These are phyloP conservation scores for Trichopria drosophilae DNA, from an alignment of 2,888 invertebrate genomes.

Conservation along the genomic window DNA sequence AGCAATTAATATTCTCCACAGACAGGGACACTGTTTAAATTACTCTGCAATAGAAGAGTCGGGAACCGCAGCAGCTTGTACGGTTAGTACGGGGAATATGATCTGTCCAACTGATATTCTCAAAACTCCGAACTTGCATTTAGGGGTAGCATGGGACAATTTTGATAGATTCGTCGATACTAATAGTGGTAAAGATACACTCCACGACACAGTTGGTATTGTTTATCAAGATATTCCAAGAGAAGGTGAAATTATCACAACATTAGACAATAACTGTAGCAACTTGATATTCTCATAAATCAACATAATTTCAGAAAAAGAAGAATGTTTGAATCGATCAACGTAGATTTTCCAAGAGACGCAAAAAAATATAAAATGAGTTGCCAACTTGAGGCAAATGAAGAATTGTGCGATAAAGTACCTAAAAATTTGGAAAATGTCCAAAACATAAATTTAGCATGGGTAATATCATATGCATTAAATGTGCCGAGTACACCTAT, in stretches of 20 bases:
- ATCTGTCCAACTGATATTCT: slow-evolving; percentile 19
- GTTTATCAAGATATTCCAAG: no score
- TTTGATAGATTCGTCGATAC: slow-evolving; percentile 24
- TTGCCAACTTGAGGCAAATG: slow-evolving; percentile 14
- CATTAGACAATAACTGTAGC: no score
- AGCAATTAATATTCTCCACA: slow-evolving; percentile 39
- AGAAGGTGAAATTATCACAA: no score
- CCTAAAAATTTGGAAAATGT: slow-evolving; percentile 12
- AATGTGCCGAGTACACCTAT: slow-evolving; percentile 40
- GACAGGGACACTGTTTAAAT: slow-evolving; percentile 40
- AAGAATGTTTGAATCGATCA: slow-evolving; percentile 25
- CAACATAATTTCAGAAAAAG: no score
- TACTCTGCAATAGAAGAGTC: slow-evolving; percentile 41
- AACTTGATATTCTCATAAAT: no score
- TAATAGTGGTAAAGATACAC: no score
- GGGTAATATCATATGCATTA: slow-evolving; percentile 37
- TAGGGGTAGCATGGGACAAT: slow-evolving; percentile 25
- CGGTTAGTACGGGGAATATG: no score
- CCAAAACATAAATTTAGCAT: slow-evolving; percentile 22
- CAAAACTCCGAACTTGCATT: slow-evolving; percentile 9
- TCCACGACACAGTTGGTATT: no score
- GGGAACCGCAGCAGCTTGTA: no score
- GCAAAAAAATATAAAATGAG: slow-evolving; percentile 17
- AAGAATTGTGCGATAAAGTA: slow-evolving; percentile 1
- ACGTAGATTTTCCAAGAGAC: slow-evolving; percentile 18